phyloP scores from a whole-genome alignment of 2,113 vertebrate genomes.

The Eretmochelys imbricata region DNA sequence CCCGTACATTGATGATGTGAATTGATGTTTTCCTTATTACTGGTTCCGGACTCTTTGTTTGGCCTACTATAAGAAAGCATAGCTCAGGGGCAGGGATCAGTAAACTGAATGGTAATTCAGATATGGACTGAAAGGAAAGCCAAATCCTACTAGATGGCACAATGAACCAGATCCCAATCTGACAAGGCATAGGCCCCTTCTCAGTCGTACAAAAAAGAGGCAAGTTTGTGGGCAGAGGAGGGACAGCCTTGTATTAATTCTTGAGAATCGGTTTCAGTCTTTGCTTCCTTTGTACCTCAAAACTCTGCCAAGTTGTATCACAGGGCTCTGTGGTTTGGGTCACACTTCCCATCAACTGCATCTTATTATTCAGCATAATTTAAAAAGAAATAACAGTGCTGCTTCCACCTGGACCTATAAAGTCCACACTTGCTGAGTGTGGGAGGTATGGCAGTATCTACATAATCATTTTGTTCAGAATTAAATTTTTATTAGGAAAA shows the following conservation, averaged over 20 bases:
- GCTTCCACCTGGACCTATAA: not conserved
- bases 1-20: not conserved
- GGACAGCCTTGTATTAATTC: not conserved
- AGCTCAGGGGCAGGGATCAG: not conserved
- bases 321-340: not conserved
- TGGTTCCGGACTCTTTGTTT: not conserved
- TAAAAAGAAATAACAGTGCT: not conserved
- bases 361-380: not conserved
- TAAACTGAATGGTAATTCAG: not conserved
- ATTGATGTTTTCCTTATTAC: not conserved
- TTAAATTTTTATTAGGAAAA: not conserved
- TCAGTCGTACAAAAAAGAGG: not conserved
- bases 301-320: not conserved
- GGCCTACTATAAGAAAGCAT: not conserved
- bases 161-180: not conserved
- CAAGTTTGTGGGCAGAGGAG: not conserved
- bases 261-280: not conserved
- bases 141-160: not conserved
- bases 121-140: not conserved
- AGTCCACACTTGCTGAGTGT: not conserved
- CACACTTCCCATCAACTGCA: not conserved
- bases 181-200: not conserved
- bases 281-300: not conserved
- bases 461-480: not conserved
- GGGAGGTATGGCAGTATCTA: not conserved